Conservation (phyloP, 2,113 vertebrate genomes). For the Bambusicola thoracicus region DNA sequence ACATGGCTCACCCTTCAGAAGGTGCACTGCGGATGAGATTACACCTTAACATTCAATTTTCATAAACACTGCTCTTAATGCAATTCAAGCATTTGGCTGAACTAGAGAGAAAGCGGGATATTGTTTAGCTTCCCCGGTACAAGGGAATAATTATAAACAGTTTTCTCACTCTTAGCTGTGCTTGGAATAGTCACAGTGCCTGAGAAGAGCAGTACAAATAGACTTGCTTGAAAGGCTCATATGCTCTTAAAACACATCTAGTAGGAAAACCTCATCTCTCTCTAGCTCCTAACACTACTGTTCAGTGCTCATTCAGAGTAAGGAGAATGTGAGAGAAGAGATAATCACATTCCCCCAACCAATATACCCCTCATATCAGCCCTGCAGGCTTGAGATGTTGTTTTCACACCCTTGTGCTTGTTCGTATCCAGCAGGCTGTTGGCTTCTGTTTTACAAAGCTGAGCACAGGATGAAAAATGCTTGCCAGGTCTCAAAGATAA, state of each 20-base stretch:
- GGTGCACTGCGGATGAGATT: not conserved
- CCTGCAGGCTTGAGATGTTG: conserved; percentile 6
- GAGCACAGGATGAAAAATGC: conserved; percentile 26
- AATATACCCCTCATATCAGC: not conserved
- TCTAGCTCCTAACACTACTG: not conserved
- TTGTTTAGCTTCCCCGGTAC: not conserved
- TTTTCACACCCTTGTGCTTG: conserved; percentile 17
- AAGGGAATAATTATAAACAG: not conserved
- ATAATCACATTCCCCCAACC: conserved; percentile 13
- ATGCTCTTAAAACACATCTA: not conserved
- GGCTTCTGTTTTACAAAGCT: conserved; percentile 34
- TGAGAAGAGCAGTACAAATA: not conserved
- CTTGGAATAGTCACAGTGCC: not conserved
- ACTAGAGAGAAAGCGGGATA: not conserved
- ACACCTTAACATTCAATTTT: not conserved
- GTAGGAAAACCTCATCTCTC: not conserved
- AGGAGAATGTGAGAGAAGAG: conserved; percentile 26
- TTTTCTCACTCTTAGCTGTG: not conserved
- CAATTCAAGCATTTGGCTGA: not conserved
- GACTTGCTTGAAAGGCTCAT: not conserved
- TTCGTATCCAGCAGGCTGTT: conserved; percentile 8
- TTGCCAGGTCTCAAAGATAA: conserved; percentile 22
- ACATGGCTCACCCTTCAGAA: not conserved
- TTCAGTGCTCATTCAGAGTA: not conserved
- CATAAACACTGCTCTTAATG: not conserved